Evolutionary conservation across 2,888 invertebrate species (phyloP).

Genomic region (Leucania comma): DNA sequence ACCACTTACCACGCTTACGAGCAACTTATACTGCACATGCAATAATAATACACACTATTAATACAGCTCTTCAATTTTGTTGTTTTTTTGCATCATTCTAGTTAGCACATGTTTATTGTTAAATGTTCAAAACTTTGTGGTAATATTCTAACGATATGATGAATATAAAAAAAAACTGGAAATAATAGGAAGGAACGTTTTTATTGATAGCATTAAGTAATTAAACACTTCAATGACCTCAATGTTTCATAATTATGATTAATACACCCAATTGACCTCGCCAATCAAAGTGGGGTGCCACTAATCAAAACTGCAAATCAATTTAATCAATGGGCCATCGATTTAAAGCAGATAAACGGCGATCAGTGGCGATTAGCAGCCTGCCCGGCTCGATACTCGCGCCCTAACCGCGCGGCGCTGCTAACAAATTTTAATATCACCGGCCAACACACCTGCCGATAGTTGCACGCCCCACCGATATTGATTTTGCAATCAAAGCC

Average conservation of each 20-base stretch:
- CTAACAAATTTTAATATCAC: conserved; percentile 83
- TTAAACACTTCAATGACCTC: conserved; percentile 39
- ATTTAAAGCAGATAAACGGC: conserved; percentile 75
- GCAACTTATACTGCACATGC: conserved; percentile 9
- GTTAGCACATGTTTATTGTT: background rate
- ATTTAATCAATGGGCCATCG: conserved; percentile 74
- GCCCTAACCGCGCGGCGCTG: conserved; percentile 69
- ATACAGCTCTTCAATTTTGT: conserved; percentile 6
- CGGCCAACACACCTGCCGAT: conserved; percentile 80
- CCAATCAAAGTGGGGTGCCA: conserved; percentile 32
- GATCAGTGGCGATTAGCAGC: conserved; percentile 71
- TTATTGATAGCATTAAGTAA: conserved; percentile 25
- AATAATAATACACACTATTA: conserved; percentile 29
- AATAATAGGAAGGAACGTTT: conserved; percentile 3
- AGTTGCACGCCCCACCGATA: conserved; percentile 78
- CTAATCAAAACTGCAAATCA: conserved; percentile 56
- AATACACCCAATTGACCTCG: conserved; percentile 30
- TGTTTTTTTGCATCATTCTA: conserved; percentile 13
- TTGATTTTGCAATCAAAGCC: conserved; percentile 89
- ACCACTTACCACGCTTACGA: background rate
- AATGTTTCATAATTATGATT: conserved; percentile 48
- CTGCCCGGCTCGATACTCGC: conserved; percentile 75
- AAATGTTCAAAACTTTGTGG: conserved; percentile 21
- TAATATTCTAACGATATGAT: background rate
- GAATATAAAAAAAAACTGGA: background rate